phyloP scores from a whole-genome alignment of 2,797 vertebrate genomes.

The Enoplosus armatus region DNA sequence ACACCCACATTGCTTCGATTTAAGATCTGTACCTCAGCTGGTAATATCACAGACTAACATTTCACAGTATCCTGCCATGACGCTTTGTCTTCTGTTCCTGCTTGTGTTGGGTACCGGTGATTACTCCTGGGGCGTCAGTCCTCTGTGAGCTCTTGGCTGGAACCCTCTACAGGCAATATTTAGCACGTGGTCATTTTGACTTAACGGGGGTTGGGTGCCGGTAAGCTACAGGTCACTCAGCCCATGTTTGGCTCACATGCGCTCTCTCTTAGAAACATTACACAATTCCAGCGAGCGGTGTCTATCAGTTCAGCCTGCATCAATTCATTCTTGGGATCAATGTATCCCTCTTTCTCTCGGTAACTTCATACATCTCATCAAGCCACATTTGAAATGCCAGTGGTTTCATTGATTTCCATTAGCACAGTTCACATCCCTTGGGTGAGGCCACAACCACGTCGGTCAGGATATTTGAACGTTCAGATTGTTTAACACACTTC shows the following conservation, averaged over 20 bases:
- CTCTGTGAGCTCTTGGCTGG: constrained; percentile 20
- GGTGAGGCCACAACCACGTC: constrained; percentile 48
- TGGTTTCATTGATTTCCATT: constrained; percentile 84
- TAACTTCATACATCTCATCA: constrained; percentile 81
- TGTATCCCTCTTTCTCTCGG: constrained; percentile 73
- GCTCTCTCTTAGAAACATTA: constrained; percentile 15
- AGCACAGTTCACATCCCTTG: constrained; percentile 59
- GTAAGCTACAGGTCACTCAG: constrained; percentile 40
- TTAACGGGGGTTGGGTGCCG: constrained; percentile 19
- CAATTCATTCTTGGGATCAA: constrained; percentile 57
- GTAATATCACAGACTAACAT: constrained; percentile 65
- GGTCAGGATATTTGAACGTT: constrained; percentile 67
- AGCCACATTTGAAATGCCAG: constrained; percentile 79
- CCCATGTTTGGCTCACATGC: constrained; percentile 10
- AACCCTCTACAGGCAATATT: constrained; percentile 25
- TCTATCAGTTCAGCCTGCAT: constrained; percentile 38
- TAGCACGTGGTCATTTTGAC: constrained; percentile 26
- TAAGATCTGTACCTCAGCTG: constrained; percentile 67
- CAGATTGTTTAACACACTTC: constrained; percentile 64
- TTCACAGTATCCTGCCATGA: constrained; percentile 47
- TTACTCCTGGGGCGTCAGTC: constrained; percentile 44
- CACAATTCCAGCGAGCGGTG: constrained; percentile 10
- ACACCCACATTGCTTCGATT: constrained; percentile 77
- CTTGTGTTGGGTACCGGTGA: constrained; percentile 43
- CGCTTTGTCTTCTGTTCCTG: constrained; percentile 49